A percentile compares a stretch with the other conserved stretches of the same genome.
Evolutionary conservation across 2,888 invertebrate genomes (phyloP).

Genomic region (Nomada fucata): DNA sequence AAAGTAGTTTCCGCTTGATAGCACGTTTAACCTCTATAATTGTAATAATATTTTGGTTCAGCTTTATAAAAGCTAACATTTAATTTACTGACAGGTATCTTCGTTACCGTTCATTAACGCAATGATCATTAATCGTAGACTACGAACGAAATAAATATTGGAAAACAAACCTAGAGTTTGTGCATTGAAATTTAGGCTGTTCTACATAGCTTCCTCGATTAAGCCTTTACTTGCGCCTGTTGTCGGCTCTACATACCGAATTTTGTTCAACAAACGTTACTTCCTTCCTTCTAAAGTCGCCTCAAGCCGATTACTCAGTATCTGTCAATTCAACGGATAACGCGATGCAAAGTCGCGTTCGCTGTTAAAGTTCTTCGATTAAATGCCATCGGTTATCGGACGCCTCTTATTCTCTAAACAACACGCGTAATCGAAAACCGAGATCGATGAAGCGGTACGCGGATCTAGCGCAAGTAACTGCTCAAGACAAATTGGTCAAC

Average conservation of each 20-base stretch:
- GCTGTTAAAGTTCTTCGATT: conserved; percentile 1
- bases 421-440: background rate
- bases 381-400: conserved; percentile 1
- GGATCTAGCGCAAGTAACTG: background rate
- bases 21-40: no score
- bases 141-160: no score
- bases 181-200: no score
- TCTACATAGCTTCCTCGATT: no score
- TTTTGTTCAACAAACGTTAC: background rate
- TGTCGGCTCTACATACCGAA: background rate
- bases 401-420: background rate
- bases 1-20: no score
- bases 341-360: background rate
- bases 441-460: background rate
- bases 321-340: background rate
- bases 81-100: no score
- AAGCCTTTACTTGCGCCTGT: background rate
- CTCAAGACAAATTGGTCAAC: background rate
- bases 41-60: no score
- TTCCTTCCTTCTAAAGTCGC: background rate
- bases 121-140: no score
- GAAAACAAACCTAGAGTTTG: no score
- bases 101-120: no score
- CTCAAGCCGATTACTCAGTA: background rate
- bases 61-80: no score